Percentiles rank a stretch among this genome's conserved stretches.
Conservation (phyloP, 2,888 invertebrate species). For the Lithophane semibrunnea region DNA sequence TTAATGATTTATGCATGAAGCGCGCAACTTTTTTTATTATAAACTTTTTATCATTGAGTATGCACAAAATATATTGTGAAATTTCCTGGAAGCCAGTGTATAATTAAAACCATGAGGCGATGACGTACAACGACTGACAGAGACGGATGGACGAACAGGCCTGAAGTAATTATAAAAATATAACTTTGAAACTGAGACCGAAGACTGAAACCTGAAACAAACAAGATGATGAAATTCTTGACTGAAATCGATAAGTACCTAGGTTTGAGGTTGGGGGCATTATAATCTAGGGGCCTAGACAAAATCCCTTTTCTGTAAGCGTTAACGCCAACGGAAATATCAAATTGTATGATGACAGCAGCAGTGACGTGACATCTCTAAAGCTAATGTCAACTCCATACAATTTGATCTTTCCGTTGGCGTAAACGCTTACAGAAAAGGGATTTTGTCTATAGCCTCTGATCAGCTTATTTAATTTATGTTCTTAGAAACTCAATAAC, state of each 20-base stretch:
- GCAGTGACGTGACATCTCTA: too few relatives aligned
- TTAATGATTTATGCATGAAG: conserved; percentile 54
- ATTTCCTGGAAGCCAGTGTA: conserved; percentile 57
- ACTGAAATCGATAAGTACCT: conserved; percentile 13
- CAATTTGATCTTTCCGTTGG: too few relatives aligned
- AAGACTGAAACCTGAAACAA: conserved; percentile 34
- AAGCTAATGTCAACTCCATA: too few relatives aligned
- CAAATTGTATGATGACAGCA: too few relatives aligned
- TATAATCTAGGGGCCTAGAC: too few relatives aligned
- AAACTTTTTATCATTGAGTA: conserved; percentile 43
- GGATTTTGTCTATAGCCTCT: too few relatives aligned
- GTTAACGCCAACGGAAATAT: too few relatives aligned
- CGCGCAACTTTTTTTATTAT: conserved; percentile 41
- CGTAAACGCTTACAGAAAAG: too few relatives aligned
- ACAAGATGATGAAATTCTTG: conserved; percentile 14
- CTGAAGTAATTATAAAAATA: conserved; percentile 53
- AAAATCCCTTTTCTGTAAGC: too few relatives aligned
- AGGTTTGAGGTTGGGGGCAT: background rate
- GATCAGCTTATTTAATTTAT: background rate
- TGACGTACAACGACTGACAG: conserved; percentile 49
- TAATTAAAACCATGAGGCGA: conserved; percentile 57
- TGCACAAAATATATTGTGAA: conserved; percentile 52
- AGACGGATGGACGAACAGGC: conserved; percentile 51
- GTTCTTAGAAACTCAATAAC: background rate
- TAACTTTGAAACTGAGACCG: conserved; percentile 26